Base-by-base conservation (phyloP, 2,888 invertebrate species). In the Allolobophora icterica region DNA sequence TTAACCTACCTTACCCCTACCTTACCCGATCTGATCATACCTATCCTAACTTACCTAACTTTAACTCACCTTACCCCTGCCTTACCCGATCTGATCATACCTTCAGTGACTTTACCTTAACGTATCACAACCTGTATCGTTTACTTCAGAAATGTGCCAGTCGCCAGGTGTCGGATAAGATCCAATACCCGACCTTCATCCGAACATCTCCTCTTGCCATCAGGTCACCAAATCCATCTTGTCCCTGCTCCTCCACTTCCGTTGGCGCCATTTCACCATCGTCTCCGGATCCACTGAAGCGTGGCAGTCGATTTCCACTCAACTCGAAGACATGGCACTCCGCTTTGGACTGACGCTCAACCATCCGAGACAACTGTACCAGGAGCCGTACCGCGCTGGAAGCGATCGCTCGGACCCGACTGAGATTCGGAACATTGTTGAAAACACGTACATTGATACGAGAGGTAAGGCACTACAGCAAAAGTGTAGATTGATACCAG, bases 181-280 rank as follows among this genome's bases (percentile, higher is more conserved):
- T 95, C 33, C 96, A 96, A 92, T 97, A 98, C 95, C 97, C 97
- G 92, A 98, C 98, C 92, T 99, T 99, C 96, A 98, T 98, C 84
- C 96, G 99, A 94, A 97, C 98, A 71, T 98, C 98, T 95, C 98
- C 99, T 42, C 98, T 98, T 84, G 98, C 98, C 98, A 97, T 87
- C 98, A 98, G 97, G 95, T 95, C 19, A 94, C 94, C 58, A 98
- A 98, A 96, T 99, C 99, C 89, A 97, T 99, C 94, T 97, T 99
- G 95, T 97, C 99, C 0, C 96, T 99, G 92, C 96, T 99, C 94
- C 96, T 97, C 91, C 97, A 98, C 96, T 98, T 98, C 96, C 97
- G 97, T 94, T 99, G 99, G 99, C 97, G 97, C 94, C 98, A 98
- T 95, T 99, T 99, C 96, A 97, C 98, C 38, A 97, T 99, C 92